Conservation (phyloP, 2,888 invertebrate genomes). For the Trissonchulus latispiculum region DNA sequence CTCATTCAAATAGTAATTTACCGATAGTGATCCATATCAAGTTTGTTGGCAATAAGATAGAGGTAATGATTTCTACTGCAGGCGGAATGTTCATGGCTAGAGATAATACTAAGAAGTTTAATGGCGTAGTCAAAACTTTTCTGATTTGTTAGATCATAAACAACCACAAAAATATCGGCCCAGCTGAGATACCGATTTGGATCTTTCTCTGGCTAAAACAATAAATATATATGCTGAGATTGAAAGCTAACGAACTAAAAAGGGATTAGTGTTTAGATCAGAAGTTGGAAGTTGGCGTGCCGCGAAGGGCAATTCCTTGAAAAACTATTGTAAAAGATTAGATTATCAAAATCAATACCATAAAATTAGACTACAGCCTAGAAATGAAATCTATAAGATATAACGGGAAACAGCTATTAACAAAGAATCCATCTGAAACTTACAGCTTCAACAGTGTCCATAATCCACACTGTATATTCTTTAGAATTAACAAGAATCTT, state of each 20-base stretch:
- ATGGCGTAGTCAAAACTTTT: constrained; percentile 46
- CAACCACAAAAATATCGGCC: constrained; percentile 49
- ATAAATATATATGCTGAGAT: no score
- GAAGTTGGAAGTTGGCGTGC: no score
- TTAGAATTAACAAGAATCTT: constrained; percentile 46
- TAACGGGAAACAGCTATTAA: no score
- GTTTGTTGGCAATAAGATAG: constrained; percentile 49
- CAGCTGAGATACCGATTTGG: constrained; percentile 47
- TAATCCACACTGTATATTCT: constrained; percentile 46
- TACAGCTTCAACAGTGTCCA: constrained; percentile 50
- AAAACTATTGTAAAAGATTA: no score
- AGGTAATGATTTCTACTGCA: constrained; percentile 44
- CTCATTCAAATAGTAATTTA: constrained; percentile 28
- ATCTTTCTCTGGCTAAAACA: constrained; percentile 42
- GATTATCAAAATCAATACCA: no score
- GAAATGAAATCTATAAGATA: no score
- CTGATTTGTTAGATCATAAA: constrained; percentile 49
- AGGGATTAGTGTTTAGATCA: no score
- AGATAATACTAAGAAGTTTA: constrained; percentile 44
- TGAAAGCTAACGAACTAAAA: no score
- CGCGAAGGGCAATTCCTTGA: no score
- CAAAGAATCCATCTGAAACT: no score
- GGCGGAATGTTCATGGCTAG: constrained; percentile 42
- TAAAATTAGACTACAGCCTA: no score
- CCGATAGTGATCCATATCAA: constrained; percentile 49